Evolutionary conservation across 1,140 invertebrate genomes (phyloP).

Genomic region (Papilio machaon): DNA sequence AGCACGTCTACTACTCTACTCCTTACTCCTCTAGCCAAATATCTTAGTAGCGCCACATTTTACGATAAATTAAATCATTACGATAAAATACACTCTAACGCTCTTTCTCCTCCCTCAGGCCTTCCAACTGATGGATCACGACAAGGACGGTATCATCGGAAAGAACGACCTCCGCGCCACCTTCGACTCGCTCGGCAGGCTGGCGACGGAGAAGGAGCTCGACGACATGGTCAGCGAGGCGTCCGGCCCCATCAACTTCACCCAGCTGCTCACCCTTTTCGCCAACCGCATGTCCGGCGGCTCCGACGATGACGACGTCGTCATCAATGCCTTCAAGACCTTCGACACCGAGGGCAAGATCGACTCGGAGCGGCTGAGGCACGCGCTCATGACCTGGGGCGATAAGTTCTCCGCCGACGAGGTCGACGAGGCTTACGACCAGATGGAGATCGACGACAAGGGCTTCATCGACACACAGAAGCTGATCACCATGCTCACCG

Average conservation of each 20-base stretch:
- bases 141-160: slow-evolving; percentile 98
- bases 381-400: slow-evolving; percentile 97
- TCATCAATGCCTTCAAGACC: slow-evolving; percentile 97
- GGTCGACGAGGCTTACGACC: slow-evolving; percentile 96
- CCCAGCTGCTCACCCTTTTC: slow-evolving; percentile 95
- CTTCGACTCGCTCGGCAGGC: slow-evolving; percentile 96
- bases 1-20: slow-evolving; percentile 43
- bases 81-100: neutral
- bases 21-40: too few relatives aligned
- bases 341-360: slow-evolving; percentile 96
- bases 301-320: slow-evolving; percentile 96
- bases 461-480: slow-evolving; percentile 95
- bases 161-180: slow-evolving; percentile 97
- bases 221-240: slow-evolving; percentile 96
- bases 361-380: slow-evolving; percentile 94
- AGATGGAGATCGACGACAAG: slow-evolving; percentile 96
- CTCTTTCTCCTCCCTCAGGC: slow-evolving; percentile 84
- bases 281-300: slow-evolving; percentile 92
- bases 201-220: slow-evolving; percentile 94
- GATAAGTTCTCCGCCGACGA: slow-evolving; percentile 97
- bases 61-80: neutral
- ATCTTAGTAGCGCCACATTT: too few relatives aligned
- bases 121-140: slow-evolving; percentile 99
- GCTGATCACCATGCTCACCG: slow-evolving; percentile 94
- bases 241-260: slow-evolving; percentile 97